Percentiles rank a stretch among this genome's conserved stretches.
These are phyloP conservation scores for Heliconius charithonia DNA, from an alignment of 2,888 invertebrate species.

Conservation along the genomic window DNA sequence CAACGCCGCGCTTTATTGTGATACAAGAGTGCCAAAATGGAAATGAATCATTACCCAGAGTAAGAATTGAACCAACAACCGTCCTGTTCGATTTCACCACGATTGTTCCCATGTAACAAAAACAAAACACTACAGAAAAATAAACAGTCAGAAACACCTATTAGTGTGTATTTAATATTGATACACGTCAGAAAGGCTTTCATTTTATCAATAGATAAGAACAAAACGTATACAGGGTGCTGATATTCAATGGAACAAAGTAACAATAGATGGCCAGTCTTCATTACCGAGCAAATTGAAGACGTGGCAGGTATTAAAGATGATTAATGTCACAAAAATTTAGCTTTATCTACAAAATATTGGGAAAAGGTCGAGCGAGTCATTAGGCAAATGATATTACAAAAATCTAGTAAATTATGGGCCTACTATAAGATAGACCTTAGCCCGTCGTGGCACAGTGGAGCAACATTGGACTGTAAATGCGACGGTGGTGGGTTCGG, in stretches of 20 bases:
- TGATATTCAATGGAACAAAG: conserved; percentile 12
- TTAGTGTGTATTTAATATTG: background rate
- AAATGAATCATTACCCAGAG: background rate
- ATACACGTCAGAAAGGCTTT: conserved; percentile 5
- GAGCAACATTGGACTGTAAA: too few relatives aligned
- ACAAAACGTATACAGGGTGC: conserved; percentile 27
- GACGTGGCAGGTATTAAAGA: conserved; percentile 31
- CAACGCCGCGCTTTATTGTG: background rate
- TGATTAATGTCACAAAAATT: conserved; percentile 39
- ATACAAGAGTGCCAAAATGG: background rate
- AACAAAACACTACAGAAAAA: background rate
- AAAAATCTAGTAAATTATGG: conserved; percentile 15
- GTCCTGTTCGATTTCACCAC: too few relatives aligned
- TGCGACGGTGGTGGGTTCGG: background rate
- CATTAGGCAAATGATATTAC: conserved; percentile 30
- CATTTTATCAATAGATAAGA: conserved; percentile 5
- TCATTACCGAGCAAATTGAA: conserved; percentile 38
- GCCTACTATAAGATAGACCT: background rate
- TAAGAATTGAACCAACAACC: too few relatives aligned
- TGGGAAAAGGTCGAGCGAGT: conserved; percentile 3
- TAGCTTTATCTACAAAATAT: conserved; percentile 28
- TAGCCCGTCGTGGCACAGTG: background rate
- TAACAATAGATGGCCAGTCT: conserved; percentile 23
- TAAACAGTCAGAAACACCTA: background rate
- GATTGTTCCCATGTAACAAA: too few relatives aligned